Evolutionary conservation across 2,888 invertebrate genomes (phyloP).

Genomic region (Trichopria drosophilae): DNA sequence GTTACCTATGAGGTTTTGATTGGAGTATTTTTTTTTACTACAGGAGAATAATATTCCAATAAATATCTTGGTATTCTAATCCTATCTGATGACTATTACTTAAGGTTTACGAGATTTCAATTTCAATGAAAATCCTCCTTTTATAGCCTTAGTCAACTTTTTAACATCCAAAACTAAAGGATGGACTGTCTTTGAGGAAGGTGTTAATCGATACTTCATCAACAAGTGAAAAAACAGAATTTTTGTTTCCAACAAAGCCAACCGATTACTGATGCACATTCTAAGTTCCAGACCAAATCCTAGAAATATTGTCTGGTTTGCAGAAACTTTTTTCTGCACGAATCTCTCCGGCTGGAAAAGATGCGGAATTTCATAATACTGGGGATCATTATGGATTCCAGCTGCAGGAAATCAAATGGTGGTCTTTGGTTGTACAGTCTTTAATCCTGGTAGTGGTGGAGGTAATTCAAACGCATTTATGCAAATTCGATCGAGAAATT

Average conservation of each 20-base stretch:
- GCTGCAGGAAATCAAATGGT: conserved; percentile 48
- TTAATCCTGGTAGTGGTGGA: conserved; percentile 45
- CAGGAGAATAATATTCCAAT: no score
- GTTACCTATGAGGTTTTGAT: no score
- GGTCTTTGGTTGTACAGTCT: conserved; percentile 46
- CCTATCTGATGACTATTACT: no score
- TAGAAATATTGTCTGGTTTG: conserved; percentile 28
- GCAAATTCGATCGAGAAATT: conserved; percentile 46
- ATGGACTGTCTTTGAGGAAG: conserved; percentile 54
- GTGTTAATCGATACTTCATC: conserved; percentile 37
- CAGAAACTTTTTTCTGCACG: conserved; percentile 25
- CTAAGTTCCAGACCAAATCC: conserved; percentile 46
- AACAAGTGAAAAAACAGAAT: conserved; percentile 39
- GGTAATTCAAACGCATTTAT: conserved; percentile 46
- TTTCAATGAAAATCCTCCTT: no score
- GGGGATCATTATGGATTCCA: conserved; percentile 51
- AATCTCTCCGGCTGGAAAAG: conserved; percentile 55
- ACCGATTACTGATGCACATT: conserved; percentile 50
- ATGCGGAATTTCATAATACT: conserved; percentile 52
- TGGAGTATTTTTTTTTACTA: no score
- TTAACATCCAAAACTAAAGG: no score
- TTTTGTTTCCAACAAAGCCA: conserved; percentile 52
- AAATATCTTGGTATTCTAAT: no score
- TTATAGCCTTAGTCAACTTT: no score
- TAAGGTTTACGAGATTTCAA: no score